Evolutionary conservation across 2,888 invertebrate species (phyloP).

Genomic region (Cosmia trapezina): DNA sequence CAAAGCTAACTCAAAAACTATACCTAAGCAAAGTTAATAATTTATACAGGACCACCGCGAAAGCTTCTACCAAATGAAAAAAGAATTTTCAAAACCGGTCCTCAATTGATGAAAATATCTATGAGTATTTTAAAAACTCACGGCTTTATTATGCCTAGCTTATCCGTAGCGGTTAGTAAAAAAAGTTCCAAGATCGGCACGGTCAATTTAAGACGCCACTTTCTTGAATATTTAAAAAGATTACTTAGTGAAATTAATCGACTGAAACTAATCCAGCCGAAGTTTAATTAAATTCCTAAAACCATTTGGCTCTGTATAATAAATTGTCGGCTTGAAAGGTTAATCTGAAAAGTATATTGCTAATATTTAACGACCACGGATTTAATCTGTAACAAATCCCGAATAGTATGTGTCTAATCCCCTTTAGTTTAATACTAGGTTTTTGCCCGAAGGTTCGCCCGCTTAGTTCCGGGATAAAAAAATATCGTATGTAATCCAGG

Average conservation of each 20-base stretch:
- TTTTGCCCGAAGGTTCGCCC: too few species aligned
- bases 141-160: background rate
- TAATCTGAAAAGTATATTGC: slow-evolving; percentile 10
- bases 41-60: too few species aligned
- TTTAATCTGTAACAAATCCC: background rate
- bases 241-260: background rate
- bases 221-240: slow-evolving; percentile 25
- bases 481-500: too few species aligned
- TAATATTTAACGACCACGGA: slow-evolving; percentile 7
- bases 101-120: too few species aligned
- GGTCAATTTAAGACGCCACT: background rate
- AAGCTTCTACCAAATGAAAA: too few species aligned
- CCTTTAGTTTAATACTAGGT: too few species aligned
- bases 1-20: too few species aligned
- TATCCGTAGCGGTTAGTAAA: background rate
- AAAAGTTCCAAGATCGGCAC: background rate
- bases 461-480: too few species aligned
- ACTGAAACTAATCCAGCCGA: slow-evolving; percentile 5
- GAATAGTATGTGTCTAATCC: background rate
- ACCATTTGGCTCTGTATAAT: background rate
- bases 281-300: slow-evolving; percentile 25
- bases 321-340: background rate
- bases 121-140: too few species aligned
- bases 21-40: too few species aligned
- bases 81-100: too few species aligned